Evolutionary conservation across 2,113 vertebrate genomes (phyloP), one percentile per base, ranked within the genome.

Genomic region (Sapajus apella): DNA sequence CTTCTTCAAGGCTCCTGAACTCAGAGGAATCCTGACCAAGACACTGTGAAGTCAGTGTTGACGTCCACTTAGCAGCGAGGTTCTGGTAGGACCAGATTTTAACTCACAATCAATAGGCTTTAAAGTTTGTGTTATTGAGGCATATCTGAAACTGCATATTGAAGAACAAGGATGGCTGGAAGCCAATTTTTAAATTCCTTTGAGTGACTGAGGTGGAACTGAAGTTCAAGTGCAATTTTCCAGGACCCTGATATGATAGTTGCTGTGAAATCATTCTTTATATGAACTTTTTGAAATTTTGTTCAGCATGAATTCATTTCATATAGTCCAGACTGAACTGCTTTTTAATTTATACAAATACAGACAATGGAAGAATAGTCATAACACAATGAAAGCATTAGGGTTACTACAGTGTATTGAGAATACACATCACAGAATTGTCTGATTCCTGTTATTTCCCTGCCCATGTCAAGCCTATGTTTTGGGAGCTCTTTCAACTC

Each of bases 201-300:
- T 96, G 97, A 98, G 97, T 68, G 90, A 97, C 92, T 94, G 94
- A 96, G 95, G 95, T 96, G 92, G 97, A 96, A 95, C 87, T 97
- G 81, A 97, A 97, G 92, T 97, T 97, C 97, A 97, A 97, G 93
- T 73, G 82, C 94, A 96, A 95, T 97, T 98, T 98, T 97, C 96
- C 43, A 96, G 96, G 95, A 90, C 85, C 25, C 90, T 86, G 92
- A 97, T 95, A 95, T 8, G 95, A 97, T 58, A 70, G 95, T 95
- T 90, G 84, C 96, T 96, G 95, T 95, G 96, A 96, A 98, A 97
- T 98, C 85, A 72, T 35, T 95, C 95, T 96, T 95, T 76, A 66
- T 35, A 45, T 45, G 94, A 98, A 95, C 96, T 95, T 98, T 92
- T 73, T 90, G 92, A 96, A 97, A 96, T 96, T 97, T 86, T 61